Percentiles rank a stretch among this genome's conserved stretches.
Conservation (phyloP, 2,113 vertebrate genomes). For the Amblyopsis rosae region DNA sequence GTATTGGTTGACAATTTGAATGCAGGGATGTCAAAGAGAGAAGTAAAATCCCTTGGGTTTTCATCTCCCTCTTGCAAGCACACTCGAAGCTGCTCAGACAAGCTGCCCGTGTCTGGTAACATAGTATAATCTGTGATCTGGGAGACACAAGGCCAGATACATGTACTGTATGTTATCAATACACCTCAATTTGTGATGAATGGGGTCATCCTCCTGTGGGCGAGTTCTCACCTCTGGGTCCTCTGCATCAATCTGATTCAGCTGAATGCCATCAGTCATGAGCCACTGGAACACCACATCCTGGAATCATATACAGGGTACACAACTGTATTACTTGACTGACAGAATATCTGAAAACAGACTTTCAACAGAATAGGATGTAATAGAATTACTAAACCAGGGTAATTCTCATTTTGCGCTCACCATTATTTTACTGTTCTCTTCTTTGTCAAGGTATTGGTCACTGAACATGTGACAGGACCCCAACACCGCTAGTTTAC, state of each 20-base stretch:
- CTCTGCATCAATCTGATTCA: conserved; percentile 94
- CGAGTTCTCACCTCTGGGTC: conserved; percentile 87
- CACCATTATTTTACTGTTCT: conserved; percentile 95
- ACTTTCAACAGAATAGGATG: too few species aligned
- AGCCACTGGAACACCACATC: conserved; percentile 97
- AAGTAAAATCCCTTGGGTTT: conserved; percentile 91
- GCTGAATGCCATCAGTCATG: conserved; percentile 85
- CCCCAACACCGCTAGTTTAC: conserved; percentile 90
- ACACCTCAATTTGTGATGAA: not conserved
- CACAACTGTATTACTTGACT: not conserved
- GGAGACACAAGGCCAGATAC: conserved; percentile 5
- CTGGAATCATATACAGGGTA: conserved; percentile 65
- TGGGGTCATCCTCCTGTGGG: not conserved
- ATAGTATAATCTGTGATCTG: conserved; percentile 95
- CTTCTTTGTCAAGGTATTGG: conserved; percentile 97
- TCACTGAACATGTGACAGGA: conserved; percentile 98
- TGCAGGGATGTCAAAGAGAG: conserved; percentile 87
- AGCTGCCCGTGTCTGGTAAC: conserved; percentile 85
- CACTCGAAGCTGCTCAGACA: conserved; percentile 86
- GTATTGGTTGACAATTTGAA: conserved; percentile 87
- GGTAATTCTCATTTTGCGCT: conserved; percentile 27
- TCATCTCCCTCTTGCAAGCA: conserved; percentile 95
- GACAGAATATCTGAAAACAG: not conserved
- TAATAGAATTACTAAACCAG: too few species aligned
- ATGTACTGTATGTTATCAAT: not conserved